Base-by-base conservation (phyloP, 1,140 invertebrate species). In the Plutomurus gul region DNA sequence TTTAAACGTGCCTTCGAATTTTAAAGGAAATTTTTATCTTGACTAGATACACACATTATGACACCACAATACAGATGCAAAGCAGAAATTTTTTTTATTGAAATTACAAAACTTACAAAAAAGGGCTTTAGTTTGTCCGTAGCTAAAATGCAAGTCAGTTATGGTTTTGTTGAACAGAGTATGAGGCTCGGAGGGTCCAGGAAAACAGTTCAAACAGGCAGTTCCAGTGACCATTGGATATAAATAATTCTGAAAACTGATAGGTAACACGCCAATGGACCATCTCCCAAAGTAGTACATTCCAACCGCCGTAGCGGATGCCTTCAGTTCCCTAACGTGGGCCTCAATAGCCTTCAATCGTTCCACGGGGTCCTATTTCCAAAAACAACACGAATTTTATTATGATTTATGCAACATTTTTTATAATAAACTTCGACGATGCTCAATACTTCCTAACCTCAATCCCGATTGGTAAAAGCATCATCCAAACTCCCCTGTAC, bases 31-130 rank as follows among this genome's bases (percentile, higher is more conserved):
- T n/a, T n/a, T n/a, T n/a, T n/a, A n/a, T n/a, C n/a, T n/a, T n/a
- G n/a, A n/a, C n/a, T n/a, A n/a, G n/a, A n/a, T n/a, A n/a, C n/a
- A n/a, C n/a, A n/a, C n/a, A n/a, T n/a, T n/a, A n/a, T n/a, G n/a
- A n/a, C n/a, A n/a, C n/a, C n/a, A n/a, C n/a, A n/a, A n/a, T n/a
- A n/a, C n/a, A n/a, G n/a, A n/a, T n/a, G n/a, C n/a, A n/a, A n/a
- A n/a, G n/a, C n/a, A n/a, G n/a, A n/a, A n/a, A n/a, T n/a, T n/a
- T n/a, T n/a, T n/a, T n/a, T n/a, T n/a, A n/a, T n/a, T n/a, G n/a
- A n/a, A n/a, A n/a, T n/a, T n/a, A n/a, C n/a, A n/a, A n/a, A 13
- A 65, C 56, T 65, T 65, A 65, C 56, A 33, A 30, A 36, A 65
- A 5, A 33, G 16, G 3, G 56, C 30, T 36, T n/a, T 65, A 7